Evolutionary conservation across 2,113 vertebrate species (phyloP).

Genomic region (Pagrus major): DNA sequence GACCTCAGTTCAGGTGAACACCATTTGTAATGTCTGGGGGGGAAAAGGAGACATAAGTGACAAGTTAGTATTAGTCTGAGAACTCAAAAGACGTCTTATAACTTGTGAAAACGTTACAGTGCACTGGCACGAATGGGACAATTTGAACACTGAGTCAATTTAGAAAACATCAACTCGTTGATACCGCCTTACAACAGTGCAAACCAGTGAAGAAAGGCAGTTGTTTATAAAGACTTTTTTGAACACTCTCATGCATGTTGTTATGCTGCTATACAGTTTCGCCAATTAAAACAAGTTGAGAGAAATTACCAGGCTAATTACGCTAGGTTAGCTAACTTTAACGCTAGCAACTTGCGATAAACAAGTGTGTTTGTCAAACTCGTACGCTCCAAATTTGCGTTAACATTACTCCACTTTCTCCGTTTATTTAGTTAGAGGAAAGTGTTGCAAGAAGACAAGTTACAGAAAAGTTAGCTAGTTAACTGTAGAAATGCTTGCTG

Average conservation of each 20-base stretch:
- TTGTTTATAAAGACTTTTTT: too few relatives aligned
- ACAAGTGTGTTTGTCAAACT: conserved; percentile 57
- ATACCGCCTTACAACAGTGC: not conserved
- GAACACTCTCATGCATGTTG: not conserved
- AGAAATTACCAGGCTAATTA: not conserved
- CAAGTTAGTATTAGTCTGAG: not conserved
- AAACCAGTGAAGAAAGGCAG: not conserved
- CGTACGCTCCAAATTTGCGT: not conserved
- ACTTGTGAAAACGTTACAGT: not conserved
- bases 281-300: not conserved
- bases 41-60: not conserved
- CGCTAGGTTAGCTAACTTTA: conserved; percentile 14
- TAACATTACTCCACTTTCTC: not conserved
- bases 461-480: not conserved
- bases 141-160: not conserved
- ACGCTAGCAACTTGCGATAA: conserved; percentile 66
- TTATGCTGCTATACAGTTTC: not conserved
- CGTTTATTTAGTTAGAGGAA: not conserved
- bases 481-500: not conserved
- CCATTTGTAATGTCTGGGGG: conserved; percentile 43
- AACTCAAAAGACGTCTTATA: not conserved
- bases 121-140: not conserved
- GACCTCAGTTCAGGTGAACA: conserved; percentile 45
- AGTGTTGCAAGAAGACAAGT: not conserved
- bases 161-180: not conserved